Base-by-base conservation (phyloP, 1,140 invertebrate species). In the Drosophila teissieri region DNA sequence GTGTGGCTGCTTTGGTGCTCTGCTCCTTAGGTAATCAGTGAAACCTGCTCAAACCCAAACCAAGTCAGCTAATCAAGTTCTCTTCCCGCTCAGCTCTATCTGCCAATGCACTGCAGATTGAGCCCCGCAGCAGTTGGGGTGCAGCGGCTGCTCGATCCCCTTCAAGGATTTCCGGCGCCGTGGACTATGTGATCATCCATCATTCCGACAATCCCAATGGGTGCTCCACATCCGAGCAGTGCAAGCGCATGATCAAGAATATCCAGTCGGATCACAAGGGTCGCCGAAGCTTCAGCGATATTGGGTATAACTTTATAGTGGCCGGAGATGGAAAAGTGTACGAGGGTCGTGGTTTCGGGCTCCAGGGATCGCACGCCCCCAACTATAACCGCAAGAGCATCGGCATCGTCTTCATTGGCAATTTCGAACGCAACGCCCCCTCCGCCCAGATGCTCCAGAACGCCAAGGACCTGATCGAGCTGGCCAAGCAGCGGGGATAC, bases 101-200 rank as follows among this genome's bases (percentile, higher is more conserved):
- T 4, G 51, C 73, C 1, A 36, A 69, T 22, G 73, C 64, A 5
- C 17, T 92, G 48, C 75, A 68, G 3, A 91, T 92, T 31, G 73
- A 91, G 11, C 91, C 91, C 0, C 88, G 91, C 40, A 92, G 91
- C 68, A 86, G 84, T 27, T 92, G 91, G 91, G 77, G 78, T 6
- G 91, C 91, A 2, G 91, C 6, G 5, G 19, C 81, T 7, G 91
- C 91, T 4, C 84, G 91, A 14, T 91, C 91, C 1, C 90, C 90
- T 0, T 52, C 80, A 0, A 74, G 91, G 15, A 79, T 92, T 4
- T 34, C 44, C 6, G 89, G 91, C 0, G 93, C 92, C 6, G 95
- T 96, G 0, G 94, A 95, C 3, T 96, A 94, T 72, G 95, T 96
- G 2, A 95, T 97, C 62, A 96, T 97, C 45, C 96, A 96, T 91